Base-by-base conservation (phyloP, 2,888 invertebrate species). In the Chydorus sphaericus region DNA sequence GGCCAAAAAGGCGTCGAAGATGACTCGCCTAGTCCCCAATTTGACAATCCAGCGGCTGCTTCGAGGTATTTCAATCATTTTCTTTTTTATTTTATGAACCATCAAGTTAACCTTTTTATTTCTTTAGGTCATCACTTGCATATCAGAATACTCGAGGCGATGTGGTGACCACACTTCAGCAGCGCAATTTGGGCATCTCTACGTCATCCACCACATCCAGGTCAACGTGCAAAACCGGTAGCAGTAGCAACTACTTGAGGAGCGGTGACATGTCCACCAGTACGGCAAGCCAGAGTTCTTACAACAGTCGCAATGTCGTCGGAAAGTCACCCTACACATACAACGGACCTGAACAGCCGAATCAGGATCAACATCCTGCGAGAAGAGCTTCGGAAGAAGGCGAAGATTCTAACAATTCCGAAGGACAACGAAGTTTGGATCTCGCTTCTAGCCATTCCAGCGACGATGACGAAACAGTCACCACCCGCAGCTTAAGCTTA, bases 371-470 rank as follows among this genome's bases (percentile, higher is more conserved):
- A 4, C 16, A 23, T 8, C 18, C 33, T 14, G 36, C 31, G 3
- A 44, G 28, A 44, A 44, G 28, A 28, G 28, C 26, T 14, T 33
- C 50, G 23, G 33, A 53, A 31, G 36, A 26, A 8, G 79, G 81
- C 64, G 81, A 81, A 61, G 81, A 84, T 0, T 85, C 86, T 67
- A 84, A 84, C 0, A 90, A 91, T 64, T 85, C 86, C 0, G 89
- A 90, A 59, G 69, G 69, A 59, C 87, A 85, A 3, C 77, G 87
- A 37, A 86, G 86, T 64, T 74, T 94, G 59, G 93, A 93, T 65
- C 77, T 94, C 52, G 93, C 93, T 14, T 93, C 93, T 51, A 92
- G 92, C 67, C 94, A 94, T 73, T 91, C 91, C 10, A 92, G 91
- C 50, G 94, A 94, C 66, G 93, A 94, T 62, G 80, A 80, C 55